Base-by-base conservation (phyloP, 2,888 invertebrate genomes). In the Chymomyza amoena region DNA sequence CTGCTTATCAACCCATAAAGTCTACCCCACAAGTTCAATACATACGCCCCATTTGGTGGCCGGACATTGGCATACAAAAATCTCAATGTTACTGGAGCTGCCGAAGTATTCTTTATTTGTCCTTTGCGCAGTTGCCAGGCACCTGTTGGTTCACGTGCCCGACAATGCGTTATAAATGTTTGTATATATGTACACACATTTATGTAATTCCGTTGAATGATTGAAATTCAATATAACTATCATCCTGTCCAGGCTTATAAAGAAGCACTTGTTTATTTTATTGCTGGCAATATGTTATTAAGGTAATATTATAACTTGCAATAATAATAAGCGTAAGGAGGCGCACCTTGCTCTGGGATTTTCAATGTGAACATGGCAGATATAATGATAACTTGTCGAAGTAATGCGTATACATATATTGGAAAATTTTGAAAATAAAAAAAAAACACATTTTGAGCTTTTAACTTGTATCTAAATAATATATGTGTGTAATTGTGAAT, bases 61-160 rank as follows among this genome's bases (percentile, higher is more conserved):
- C 39, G 39, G 10, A 45, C 39, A 45, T 13, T 13, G 10, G 13
- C 39, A 45, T 13, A 45, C 39, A 45, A 45, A 45, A 36, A 32
- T 67, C 7, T 51, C 25, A 60, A 52, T 32, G 62, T 60, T 64
- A 7, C 61, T 52, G 1, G 25, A 50, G 50, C 13, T 51, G 1
- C 51, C 50, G 16, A 77, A 82, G 86, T 84, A 82, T 84, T 86
- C 80, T 84, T 71, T 61, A 62, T 85, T 85, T 77, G 83, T 86
- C 86, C 86, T 86, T 81, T 84, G 80, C 87, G 84, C 84, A 81
- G 87, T 85, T 85, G 83, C 87, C 83, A 85, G 84, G 84, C 84
- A 87, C 84, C 85, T 87, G 87, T 87, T 87, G 87, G 39, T 45
- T 2, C 39, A 45, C 39, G 10, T 13, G 39, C 13, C 39, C 39